Base-by-base conservation (phyloP, 2,113 vertebrate species). In the Tinamus guttatus region DNA sequence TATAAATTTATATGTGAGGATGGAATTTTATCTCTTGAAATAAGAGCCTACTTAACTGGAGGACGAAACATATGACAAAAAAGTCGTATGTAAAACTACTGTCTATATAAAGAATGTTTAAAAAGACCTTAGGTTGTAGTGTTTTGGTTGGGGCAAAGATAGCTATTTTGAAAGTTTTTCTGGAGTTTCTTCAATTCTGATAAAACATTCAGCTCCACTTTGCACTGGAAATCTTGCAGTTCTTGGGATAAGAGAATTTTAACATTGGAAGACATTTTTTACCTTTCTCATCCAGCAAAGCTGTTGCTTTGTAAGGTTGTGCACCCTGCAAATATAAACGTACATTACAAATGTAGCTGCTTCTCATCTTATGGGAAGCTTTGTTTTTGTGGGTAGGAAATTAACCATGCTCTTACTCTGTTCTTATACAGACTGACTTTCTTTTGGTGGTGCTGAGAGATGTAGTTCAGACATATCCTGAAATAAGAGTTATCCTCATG, bases 381-480 rank as follows among this genome's bases (percentile, higher is more conserved):
- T 80, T 18, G 4, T 69, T 49, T 41, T 70, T 54, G 28, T 13
- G 47, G 15, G 6, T 36, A 17, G 2, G 24, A 74, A 43, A 34
- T 59, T 32, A 74, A 60, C 13, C 20, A 51, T 68, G 20, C 18
- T 75, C 2, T 79, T 68, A 8, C 5, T 91, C 21, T 87, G 62
- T 95, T 69, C 91, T 6, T 86, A 0, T 91, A 63, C 97, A 99
- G 99, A 99, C 99, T 38, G 99, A 99, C 97, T 99, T 99, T 96
- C 98, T 99, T 56, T 97, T 99, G 98, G 99, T 99, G 59, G 99
- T 99, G 67, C 98, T 99, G 83, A 98, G 99, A 74, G 99, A 99
- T 40, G 99, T 99, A 28, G 94, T 99, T 93, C 98, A 99, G 94
- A 92, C 98, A 6, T 99, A 98, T 87, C 99, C 99, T 17, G 98